Evolutionary conservation across 2,888 invertebrate species (phyloP), one percentile per base, ranked within the genome.

Genomic region (Drosophila tripunctata): DNA sequence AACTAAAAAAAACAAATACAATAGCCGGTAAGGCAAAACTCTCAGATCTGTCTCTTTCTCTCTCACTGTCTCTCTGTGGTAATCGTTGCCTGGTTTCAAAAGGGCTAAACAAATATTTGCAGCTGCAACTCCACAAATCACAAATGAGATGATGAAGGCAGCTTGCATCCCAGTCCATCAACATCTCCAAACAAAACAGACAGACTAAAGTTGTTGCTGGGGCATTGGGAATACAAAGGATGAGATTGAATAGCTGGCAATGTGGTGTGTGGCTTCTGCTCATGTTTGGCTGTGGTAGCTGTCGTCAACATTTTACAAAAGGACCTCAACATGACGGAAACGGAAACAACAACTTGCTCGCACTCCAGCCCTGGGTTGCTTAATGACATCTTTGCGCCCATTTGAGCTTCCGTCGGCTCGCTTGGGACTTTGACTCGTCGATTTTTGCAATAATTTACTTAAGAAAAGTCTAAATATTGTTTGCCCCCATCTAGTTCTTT

Each of bases 351-450:
- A 82, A 86, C 84, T 82, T 85, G 51, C 70, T 62, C 83, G 60
- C 70, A 47, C 79, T 66, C 55, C 58, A 17, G 36, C 10, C 12
- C 60, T 73, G 70, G 43, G 69, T 62, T 73, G 8, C 27, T 87
- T 84, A 84, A 84, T 87, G 83, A 87, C 82, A 87, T 87, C 76
- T 84, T 85, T 83, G 83, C 70, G 85, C 83, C 81, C 83, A 83
- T 83, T 83, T 81, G 64, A 74, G 74, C 73, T 83, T 86, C 87
- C 81, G 76, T 70, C 60, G 61, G 47, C 50, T n/a, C n/a, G 54
- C 54, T 4, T 36, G 27, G 6, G 45, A 40, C 30, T 45, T 30
- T 19, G 38, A 50, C 48, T 64, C 74, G 67, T 75, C 82, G 78
- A 78, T 73, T 76, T 82, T 67, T 64, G 85, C 82, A 68, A 78